These are phyloP conservation scores for Macrotrachela quadricornifera DNA, from an alignment of 1,140 invertebrate genomes.

Conservation along the genomic window DNA sequence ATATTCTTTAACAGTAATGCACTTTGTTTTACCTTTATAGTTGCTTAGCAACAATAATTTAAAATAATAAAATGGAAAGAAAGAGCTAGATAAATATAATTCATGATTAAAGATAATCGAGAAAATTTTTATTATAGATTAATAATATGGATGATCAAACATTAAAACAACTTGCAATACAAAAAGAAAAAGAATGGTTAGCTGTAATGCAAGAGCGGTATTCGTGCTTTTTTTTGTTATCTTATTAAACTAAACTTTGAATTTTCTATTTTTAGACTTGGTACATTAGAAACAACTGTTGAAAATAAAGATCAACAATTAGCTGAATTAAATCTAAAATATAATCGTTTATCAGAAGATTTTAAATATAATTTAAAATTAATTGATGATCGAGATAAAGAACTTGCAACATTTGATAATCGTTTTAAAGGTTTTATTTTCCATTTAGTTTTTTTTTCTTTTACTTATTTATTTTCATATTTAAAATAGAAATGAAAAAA, in stretches of 20 bases:
- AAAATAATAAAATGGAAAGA: too few species aligned
- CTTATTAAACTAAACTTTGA: background rate
- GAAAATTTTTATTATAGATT: background rate
- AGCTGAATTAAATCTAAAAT: slow-evolving; percentile 15
- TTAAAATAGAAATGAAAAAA: slow-evolving; percentile 14
- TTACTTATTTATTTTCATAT: background rate
- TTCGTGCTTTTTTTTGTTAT: slow-evolving; percentile 10
- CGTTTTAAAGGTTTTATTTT: slow-evolving; percentile 16
- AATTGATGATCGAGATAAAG: slow-evolving; percentile 22
- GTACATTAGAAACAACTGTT: slow-evolving; percentile 16
- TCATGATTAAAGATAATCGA: too few species aligned
- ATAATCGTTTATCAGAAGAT: slow-evolving; percentile 23
- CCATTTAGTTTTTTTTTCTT: background rate
- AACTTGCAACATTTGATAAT: slow-evolving; percentile 24
- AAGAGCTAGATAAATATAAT: too few species aligned
- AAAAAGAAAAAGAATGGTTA: slow-evolving; percentile 29
- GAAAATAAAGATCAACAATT: slow-evolving; percentile 18
- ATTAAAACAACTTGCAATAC: slow-evolving; percentile 18
- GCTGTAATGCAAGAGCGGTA: slow-evolving; percentile 18
- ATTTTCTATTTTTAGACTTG: slow-evolving; percentile 14
- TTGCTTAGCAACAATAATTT: too few species aligned
- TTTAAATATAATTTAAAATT: slow-evolving; percentile 28
- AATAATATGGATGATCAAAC: slow-evolving; percentile 6
- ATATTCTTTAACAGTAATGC: too few species aligned
- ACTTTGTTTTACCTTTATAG: too few species aligned